Conservation (phyloP, 2,888 invertebrate species). For the Sisyra nigra region DNA sequence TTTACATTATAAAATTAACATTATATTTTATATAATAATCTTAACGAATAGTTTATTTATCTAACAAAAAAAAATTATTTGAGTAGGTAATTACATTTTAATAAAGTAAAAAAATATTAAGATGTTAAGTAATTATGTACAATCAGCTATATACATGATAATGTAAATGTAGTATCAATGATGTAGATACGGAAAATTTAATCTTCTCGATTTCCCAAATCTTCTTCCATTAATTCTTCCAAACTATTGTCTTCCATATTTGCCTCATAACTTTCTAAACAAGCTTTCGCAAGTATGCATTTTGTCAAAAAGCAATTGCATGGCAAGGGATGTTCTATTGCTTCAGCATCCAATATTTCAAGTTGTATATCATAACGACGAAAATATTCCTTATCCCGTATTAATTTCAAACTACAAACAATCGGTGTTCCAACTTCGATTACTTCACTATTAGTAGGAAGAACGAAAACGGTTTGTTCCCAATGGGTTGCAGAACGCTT, state of each 20-base stretch:
- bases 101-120: not conserved
- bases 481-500: conserved; percentile 43
- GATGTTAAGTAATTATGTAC: not conserved
- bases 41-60: too few species aligned
- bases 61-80: not conserved
- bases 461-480: conserved; percentile 58
- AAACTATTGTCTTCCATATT: not conserved
- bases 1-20: too few species aligned
- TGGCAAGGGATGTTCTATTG: conserved; percentile 57
- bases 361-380: conserved; percentile 55
- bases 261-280: conserved; percentile 33
- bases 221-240: not conserved
- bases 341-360: conserved; percentile 48
- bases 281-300: conserved; percentile 53
- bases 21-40: too few species aligned
- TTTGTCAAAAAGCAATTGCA: conserved; percentile 63
- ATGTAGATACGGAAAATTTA: not conserved
- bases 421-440: conserved; percentile 42
- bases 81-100: not conserved
- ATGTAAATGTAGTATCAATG: too few species aligned
- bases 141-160: too few species aligned
- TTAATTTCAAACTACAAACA: conserved; percentile 48
- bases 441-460: conserved; percentile 45
- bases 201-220: not conserved
- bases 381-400: conserved; percentile 28